Base-by-base conservation (phyloP, 2,113 vertebrate genomes). In the Plecotus auritus region DNA sequence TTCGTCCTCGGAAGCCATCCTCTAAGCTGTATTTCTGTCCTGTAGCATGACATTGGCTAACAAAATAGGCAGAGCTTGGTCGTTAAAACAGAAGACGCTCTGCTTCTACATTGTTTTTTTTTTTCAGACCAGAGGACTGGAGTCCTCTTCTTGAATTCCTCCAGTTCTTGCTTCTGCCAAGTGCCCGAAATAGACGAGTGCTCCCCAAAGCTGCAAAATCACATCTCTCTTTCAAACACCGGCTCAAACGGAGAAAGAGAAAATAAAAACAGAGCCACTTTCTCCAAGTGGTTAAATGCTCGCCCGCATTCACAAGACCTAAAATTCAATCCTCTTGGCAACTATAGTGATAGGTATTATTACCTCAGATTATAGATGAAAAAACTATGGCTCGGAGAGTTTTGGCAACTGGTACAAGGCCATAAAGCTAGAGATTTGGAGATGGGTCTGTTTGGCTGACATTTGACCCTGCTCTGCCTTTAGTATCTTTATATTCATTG, bases 21-120 rank as follows among this genome's bases (percentile, higher is more conserved):
- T 96, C 64, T 66, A 66, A 93, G 95, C 81, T 94, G 61, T 85
- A 96, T 97, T 97, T 97, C 93, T 96, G 85, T 93, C 91, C 95
- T 96, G 91, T 67, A 73, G 45, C 77, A 77, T 78, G 90, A 96
- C 88, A 95, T 95, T 94, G 91, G 89, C 93, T 97, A 87, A 97
- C 87, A 74, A 95, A 90, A 95, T 74, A 81, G 85, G 94, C 87
- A 93, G 67, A 96, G 18, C 28, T 92, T 85, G 77, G 77, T 85
- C 28, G 32, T 73, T 93, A 85, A 96, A 96, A 54, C 83, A 32
- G 26, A 97, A 97, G 72, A 89, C 70, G 81, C 86, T 35, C 45
- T 87, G 73, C 47, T 94, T 81, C 84, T 76, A 26, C n/a, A 73
- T 35, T 81, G 59, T 77, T 90, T 90, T 95, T 81, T 61, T 73